phyloP scores from a whole-genome alignment of 2,888 invertebrate genomes.

The Terebella lapidaria region DNA sequence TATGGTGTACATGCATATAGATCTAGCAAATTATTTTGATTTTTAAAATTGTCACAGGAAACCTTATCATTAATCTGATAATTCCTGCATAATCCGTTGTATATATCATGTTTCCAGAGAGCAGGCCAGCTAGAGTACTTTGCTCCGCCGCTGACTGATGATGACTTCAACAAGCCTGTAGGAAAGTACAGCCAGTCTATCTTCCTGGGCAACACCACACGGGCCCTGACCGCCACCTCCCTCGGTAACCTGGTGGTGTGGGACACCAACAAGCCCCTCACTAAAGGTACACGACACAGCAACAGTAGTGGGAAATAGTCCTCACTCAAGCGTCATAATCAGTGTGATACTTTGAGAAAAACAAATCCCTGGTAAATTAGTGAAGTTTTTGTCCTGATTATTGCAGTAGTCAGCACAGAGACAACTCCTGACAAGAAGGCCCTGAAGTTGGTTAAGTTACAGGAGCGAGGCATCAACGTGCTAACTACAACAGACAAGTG shows the following conservation, averaged over 20 bases:
- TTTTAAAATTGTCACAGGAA: no score
- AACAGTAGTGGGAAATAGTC: background rate
- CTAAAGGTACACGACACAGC: slow-evolving; percentile 13
- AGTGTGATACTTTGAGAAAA: no score
- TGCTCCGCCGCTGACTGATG: slow-evolving; percentile 49
- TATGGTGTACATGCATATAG: no score
- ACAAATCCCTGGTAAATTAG: no score
- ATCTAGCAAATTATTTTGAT: no score
- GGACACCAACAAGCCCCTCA: slow-evolving; percentile 47
- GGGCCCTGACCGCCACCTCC: slow-evolving; percentile 52
- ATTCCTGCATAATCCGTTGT: background rate
- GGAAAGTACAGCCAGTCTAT: slow-evolving; percentile 51
- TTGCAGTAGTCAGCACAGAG: background rate
- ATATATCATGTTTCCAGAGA: slow-evolving; percentile 12
- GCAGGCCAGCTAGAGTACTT: slow-evolving; percentile 39
- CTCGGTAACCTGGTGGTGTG: slow-evolving; percentile 53
- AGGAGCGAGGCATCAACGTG: slow-evolving; percentile 50
- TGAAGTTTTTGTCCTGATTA: no score
- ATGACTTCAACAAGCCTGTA: slow-evolving; percentile 53
- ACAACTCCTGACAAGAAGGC: slow-evolving; percentile 49
- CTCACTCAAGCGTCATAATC: background rate
- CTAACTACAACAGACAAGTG: slow-evolving; percentile 42
- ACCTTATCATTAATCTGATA: no score
- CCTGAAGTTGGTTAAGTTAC: slow-evolving; percentile 50
- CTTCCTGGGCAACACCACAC: slow-evolving; percentile 42